These are phyloP conservation scores for Catonia carolina DNA, from an alignment of 2,888 invertebrate genomes.

Conservation along the genomic window DNA sequence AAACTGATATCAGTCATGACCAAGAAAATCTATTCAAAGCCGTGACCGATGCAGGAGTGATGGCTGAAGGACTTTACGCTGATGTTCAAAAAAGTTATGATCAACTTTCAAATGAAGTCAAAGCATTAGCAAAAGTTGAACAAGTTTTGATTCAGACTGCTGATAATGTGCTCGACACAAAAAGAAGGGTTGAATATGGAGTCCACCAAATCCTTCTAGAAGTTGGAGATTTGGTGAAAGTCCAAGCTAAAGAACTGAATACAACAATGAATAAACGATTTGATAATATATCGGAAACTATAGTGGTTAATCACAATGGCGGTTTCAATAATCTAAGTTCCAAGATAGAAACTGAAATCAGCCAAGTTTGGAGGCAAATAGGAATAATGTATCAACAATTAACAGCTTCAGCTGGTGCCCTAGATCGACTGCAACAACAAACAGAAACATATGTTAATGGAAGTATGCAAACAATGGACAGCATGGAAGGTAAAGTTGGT, in stretches of 20 bases:
- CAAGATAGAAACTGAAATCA: slow-evolving; percentile 72
- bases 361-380: slow-evolving; percentile 84
- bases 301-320: slow-evolving; percentile 64
- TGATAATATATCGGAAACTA: slow-evolving; percentile 59
- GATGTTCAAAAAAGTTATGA: slow-evolving; percentile 51
- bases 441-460: slow-evolving; percentile 75
- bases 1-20: slow-evolving; percentile 45
- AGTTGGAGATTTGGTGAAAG: slow-evolving; percentile 60
- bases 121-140: slow-evolving; percentile 65
- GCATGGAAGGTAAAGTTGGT: slow-evolving; percentile 45
- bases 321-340: slow-evolving; percentile 65
- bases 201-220: slow-evolving; percentile 74
- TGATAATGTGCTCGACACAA: slow-evolving; percentile 76
- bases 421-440: slow-evolving; percentile 70
- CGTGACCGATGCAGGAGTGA: slow-evolving; percentile 50
- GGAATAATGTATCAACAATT: slow-evolving; percentile 83
- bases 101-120: slow-evolving; percentile 45
- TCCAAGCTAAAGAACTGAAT: slow-evolving; percentile 54
- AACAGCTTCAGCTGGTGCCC: slow-evolving; percentile 61
- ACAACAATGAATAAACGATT: slow-evolving; percentile 61
- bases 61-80: slow-evolving; percentile 51
- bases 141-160: slow-evolving; percentile 73
- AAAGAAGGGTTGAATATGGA: slow-evolving; percentile 76
- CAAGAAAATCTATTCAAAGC: slow-evolving; percentile 52
- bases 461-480: slow-evolving; percentile 64